These are phyloP conservation scores for Lepidurus couesii DNA, from an alignment of 1,140 invertebrate species.

Conservation along the genomic window DNA sequence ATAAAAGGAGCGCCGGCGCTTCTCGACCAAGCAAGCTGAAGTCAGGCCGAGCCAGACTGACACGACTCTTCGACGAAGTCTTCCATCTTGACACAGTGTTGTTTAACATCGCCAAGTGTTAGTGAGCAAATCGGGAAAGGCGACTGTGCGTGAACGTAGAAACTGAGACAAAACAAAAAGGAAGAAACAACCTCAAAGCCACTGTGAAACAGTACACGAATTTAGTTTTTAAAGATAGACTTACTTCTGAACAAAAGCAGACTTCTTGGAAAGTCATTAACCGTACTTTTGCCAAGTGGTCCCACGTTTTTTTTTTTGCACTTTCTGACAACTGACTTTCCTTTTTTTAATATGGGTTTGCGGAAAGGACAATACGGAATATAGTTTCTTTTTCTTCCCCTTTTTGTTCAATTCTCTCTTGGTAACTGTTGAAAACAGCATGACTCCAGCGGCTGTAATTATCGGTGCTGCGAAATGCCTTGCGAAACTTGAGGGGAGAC, in stretches of 20 bases:
- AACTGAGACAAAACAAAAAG: not conserved
- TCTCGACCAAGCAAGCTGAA: not conserved
- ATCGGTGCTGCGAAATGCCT: not conserved
- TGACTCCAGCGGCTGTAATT: not conserved
- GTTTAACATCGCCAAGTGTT: not conserved
- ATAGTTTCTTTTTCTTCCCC: no score
- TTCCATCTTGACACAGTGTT: constrained; percentile 22
- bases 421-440: not conserved
- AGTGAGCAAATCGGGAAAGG: not conserved
- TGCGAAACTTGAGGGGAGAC: not conserved
- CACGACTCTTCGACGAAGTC: constrained; percentile 11
- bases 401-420: no score
- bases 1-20: constrained; percentile 5
- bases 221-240: no score
- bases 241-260: no score
- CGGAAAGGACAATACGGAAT: no score
- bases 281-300: no score
- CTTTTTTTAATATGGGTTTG: no score
- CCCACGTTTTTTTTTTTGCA: no score
- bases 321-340: no score
- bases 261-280: no score
- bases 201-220: not conserved
- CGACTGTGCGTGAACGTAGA: not conserved
- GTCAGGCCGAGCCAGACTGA: constrained; percentile 12
- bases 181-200: not conserved